Evolutionary conservation across 2,888 invertebrate species (phyloP).

Genomic region (Stenodera caucasica): DNA sequence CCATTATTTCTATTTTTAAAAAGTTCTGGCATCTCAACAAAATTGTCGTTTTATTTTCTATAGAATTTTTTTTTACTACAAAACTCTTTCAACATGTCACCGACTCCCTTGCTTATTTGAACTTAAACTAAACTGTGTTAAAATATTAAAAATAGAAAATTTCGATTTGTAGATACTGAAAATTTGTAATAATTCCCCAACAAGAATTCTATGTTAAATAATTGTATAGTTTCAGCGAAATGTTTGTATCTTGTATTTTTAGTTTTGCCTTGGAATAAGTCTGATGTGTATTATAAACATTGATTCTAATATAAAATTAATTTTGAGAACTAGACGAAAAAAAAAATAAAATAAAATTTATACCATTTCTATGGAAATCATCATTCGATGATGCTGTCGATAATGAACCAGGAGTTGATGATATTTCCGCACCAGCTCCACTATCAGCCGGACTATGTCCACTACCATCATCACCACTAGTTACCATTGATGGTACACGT

Average conservation of each 20-base stretch:
- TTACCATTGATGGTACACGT: conserved; percentile 55
- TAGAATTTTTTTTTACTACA: conserved; percentile 29
- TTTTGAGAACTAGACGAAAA: conserved; percentile 39
- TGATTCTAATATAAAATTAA: conserved; percentile 9
- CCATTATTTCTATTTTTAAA: conserved; percentile 34
- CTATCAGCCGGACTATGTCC: conserved; percentile 62
- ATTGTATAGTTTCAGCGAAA: background rate
- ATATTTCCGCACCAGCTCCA: conserved; percentile 52
- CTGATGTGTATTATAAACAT: conserved; percentile 10
- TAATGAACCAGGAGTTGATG: conserved; percentile 66
- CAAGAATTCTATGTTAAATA: background rate
- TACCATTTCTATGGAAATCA: conserved; percentile 57
- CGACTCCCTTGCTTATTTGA: conserved; percentile 34
- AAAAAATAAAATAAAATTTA: conserved; percentile 17
- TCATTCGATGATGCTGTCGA: conserved; percentile 77
- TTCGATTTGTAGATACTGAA: too few relatives aligned
- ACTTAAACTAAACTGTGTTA: conserved; percentile 39
- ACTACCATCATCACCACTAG: conserved; percentile 45
- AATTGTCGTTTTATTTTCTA: conserved; percentile 16
- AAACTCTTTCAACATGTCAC: conserved; percentile 1
- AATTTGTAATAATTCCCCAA: too few relatives aligned
- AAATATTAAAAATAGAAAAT: conserved; percentile 16
- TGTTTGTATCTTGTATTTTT: conserved; percentile 8
- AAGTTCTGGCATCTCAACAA: conserved; percentile 34
- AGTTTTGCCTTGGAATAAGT: conserved; percentile 9